These are phyloP conservation scores for Dicranocentrus wangi DNA, from an alignment of 2,888 invertebrate species.

Conservation along the genomic window DNA sequence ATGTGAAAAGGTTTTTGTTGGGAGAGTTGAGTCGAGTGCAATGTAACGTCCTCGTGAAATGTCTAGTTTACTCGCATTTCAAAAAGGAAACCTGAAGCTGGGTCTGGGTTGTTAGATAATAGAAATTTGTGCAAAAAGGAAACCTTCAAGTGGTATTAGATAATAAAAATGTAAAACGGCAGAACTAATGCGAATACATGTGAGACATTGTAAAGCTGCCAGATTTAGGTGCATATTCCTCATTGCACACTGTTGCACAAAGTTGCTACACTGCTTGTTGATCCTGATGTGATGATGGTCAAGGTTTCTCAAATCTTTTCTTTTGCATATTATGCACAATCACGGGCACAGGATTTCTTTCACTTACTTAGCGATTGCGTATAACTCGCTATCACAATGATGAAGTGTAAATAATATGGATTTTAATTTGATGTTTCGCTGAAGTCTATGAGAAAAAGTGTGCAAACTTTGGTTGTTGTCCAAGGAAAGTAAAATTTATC, in stretches of 20 bases:
- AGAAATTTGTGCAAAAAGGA: not conserved
- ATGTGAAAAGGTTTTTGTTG: too few relatives aligned
- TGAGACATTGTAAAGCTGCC: not conserved
- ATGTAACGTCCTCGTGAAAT: too few relatives aligned
- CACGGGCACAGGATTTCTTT: not conserved
- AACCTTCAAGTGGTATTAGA: too few relatives aligned
- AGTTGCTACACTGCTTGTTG: not conserved
- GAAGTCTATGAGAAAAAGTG: not conserved
- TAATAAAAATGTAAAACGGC: too few relatives aligned
- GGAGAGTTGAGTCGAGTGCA: too few relatives aligned
- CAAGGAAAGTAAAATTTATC: not conserved
- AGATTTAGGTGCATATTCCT: not conserved
- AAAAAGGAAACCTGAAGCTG: too few relatives aligned
- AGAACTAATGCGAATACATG: too few relatives aligned
- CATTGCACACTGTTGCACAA: not conserved
- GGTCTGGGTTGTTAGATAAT: too few relatives aligned
- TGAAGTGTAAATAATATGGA: constrained; percentile 11
- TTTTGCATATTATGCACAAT: not conserved
- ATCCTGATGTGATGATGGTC: constrained; percentile 24
- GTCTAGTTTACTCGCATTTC: too few relatives aligned
- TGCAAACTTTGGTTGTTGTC: not conserved
- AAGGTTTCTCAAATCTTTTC: constrained; percentile 19
- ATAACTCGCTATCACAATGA: too few relatives aligned
- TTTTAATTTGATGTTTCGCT: not conserved
- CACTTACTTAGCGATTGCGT: too few relatives aligned